Evolutionary conservation across 2,888 invertebrate genomes (phyloP).

Genomic region (Agriopis leucophaearia): DNA sequence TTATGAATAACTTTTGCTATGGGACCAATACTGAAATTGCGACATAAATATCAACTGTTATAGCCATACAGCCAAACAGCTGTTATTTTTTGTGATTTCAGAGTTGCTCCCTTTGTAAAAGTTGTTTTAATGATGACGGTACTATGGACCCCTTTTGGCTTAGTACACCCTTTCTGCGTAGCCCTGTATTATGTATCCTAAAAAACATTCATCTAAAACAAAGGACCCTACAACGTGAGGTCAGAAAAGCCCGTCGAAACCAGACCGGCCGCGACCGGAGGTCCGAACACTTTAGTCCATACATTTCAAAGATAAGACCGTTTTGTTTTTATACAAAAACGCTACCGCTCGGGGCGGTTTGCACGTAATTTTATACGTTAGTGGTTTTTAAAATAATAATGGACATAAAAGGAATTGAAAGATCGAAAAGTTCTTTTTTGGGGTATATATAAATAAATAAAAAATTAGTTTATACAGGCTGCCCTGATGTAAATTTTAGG

Average conservation of each 20-base stretch:
- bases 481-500: no score
- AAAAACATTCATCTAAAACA: conserved; percentile 12
- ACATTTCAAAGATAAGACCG: conserved; percentile 21
- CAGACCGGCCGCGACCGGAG: background rate
- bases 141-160: no score
- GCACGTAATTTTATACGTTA: conserved; percentile 23
- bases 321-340: conserved; percentile 26
- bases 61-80: no score
- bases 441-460: no score
- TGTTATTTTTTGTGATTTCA: no score
- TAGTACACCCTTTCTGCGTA: no score
- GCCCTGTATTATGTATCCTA: background rate
- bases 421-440: background rate
- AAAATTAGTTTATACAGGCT: no score
- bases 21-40: no score
- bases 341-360: conserved; percentile 21
- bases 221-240: conserved; percentile 2
- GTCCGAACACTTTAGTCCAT: conserved; percentile 12
- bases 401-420: background rate
- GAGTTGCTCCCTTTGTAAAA: no score
- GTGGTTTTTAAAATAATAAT: conserved; percentile 6
- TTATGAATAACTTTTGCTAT: no score
- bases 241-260: conserved; percentile 12
- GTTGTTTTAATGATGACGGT: no score
- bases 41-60: no score